A percentile compares a stretch with the other conserved stretches of the same genome.
phyloP scores from a whole-genome alignment of 1,140 invertebrate genomes.

The Papilio aristodemus region DNA sequence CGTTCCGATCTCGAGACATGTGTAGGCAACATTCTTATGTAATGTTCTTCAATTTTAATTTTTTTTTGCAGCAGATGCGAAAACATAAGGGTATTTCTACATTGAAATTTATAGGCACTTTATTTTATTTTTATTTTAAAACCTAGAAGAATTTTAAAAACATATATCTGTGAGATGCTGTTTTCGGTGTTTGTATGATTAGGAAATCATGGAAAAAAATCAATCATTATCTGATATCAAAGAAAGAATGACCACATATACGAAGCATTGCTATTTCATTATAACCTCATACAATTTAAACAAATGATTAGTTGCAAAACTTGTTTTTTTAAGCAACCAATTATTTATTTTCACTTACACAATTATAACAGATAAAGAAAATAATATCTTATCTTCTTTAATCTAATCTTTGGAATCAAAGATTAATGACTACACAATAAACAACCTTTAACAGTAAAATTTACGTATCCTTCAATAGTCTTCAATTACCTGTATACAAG shows the following conservation, averaged over 20 bases:
- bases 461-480: not conserved
- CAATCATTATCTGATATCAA: too few relatives aligned
- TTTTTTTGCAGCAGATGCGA: slow-evolving; percentile 4
- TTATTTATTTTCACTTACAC: not conserved
- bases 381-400: not conserved
- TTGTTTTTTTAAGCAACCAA: too few relatives aligned
- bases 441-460: not conserved
- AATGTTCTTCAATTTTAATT: not conserved
- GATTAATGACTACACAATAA: slow-evolving; percentile 8
- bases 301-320: too few relatives aligned
- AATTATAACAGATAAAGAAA: not conserved
- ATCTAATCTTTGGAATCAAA: slow-evolving; percentile 4
- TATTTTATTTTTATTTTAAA: too few relatives aligned
- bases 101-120: not conserved
- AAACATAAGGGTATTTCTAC: not conserved
- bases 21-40: not conserved
- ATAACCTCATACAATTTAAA: too few relatives aligned
- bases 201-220: too few relatives aligned
- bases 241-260: too few relatives aligned
- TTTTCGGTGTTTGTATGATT: not conserved
- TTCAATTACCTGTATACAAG: too few relatives aligned
- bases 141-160: not conserved
- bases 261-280: too few relatives aligned
- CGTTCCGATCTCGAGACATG: not conserved
- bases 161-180: not conserved